Evolutionary conservation across 2,113 vertebrate species (phyloP).

Genomic region (Amazona guildingii): DNA sequence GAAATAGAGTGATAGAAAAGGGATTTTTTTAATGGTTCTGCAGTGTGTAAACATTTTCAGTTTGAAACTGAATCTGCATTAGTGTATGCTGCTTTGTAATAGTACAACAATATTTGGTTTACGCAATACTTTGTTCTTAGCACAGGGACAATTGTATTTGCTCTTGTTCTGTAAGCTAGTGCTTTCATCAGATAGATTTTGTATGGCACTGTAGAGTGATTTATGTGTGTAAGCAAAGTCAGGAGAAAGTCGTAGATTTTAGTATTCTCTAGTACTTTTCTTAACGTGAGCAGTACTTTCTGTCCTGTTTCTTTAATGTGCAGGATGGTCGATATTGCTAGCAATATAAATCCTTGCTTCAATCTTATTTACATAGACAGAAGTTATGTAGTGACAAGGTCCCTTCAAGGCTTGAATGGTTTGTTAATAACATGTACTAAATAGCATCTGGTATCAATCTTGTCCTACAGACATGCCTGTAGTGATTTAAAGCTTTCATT

Average conservation of each 20-base stretch:
- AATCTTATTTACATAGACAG: constrained; percentile 80
- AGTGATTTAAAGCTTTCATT: constrained; percentile 81
- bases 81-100: background rate
- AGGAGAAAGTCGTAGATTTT: constrained; percentile 70
- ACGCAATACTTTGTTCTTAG: background rate
- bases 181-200: constrained; percentile 17
- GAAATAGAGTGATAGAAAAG: background rate
- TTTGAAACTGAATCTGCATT: background rate
- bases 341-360: constrained; percentile 72
- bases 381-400: constrained; percentile 81
- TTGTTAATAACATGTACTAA: constrained; percentile 82
- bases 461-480: constrained; percentile 73
- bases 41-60: background rate
- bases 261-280: constrained; percentile 59
- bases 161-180: background rate
- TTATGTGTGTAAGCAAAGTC: constrained; percentile 69
- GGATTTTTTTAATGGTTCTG: background rate
- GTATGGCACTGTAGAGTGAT: constrained; percentile 32
- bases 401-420: constrained; percentile 79
- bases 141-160: background rate
- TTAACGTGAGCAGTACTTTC: constrained; percentile 49
- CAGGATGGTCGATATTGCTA: constrained; percentile 47
- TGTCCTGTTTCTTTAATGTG: constrained; percentile 68
- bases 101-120: background rate
- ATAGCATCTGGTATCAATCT: constrained; percentile 81